Evolutionary conservation across 1,140 invertebrate genomes (phyloP), one percentile per base, ranked within the genome.

Genomic region (Brachionus koreanus): DNA sequence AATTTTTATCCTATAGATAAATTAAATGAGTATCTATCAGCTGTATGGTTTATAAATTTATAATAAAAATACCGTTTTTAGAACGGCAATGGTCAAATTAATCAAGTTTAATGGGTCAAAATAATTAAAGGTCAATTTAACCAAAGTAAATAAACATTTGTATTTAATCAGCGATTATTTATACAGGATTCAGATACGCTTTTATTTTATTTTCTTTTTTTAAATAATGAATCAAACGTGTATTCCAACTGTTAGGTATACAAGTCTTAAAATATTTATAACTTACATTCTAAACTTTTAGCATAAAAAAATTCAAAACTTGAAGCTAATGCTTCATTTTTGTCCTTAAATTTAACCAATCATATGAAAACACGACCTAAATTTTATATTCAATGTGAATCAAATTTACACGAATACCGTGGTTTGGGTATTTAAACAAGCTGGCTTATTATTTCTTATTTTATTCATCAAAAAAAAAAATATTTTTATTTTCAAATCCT

Each of bases 331-430:
- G n/a, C 35, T 39, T 69, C 33, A 35, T 69, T 69, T 69, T 69
- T 69, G 65, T 69, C 65, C 65, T 69, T 39, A 42, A 69, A 69
- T 39, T 37, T 19, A 69, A 39, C 65, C 65, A 69, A 69, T 69
- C 35, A 42, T 39, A 19, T 12, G 9, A 69, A 39, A 69, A 69
- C 65, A 69, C 65, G 65, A 69, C 16, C 25, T 25, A 33, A n/a
- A 10, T 65, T 65, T 12, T 9, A 4, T 7, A 33, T 13, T 16
- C 25, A 5, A 12, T 12, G 9, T 65, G 25, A 37, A 3, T 33
- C 63, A 65, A 65, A 33, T 65, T 37, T 33, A 33, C 63, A 33
- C 33, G 33, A 65, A 33, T 33, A 69, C 65, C 16, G 16, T 19
- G 19, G 7, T 57, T 19, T 57, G 49, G 49, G 49, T 57, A 57